phyloP scores from a whole-genome alignment of 2,113 vertebrate species.

The Camelus dromedarius region DNA sequence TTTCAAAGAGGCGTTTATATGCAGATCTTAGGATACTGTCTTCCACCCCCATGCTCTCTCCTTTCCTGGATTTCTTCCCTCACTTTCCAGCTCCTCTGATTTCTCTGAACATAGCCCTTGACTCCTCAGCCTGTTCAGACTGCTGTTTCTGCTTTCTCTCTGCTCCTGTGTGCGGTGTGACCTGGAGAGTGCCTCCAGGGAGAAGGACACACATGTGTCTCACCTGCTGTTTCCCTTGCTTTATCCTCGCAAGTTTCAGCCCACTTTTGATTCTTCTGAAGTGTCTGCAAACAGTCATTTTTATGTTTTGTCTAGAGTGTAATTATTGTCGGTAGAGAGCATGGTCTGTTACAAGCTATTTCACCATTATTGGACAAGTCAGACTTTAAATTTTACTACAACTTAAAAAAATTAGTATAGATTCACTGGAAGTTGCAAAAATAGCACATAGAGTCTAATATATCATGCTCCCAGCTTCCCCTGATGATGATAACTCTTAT shows the following conservation, averaged over 20 bases:
- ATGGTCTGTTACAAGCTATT: not conserved
- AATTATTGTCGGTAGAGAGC: not conserved
- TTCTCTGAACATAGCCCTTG: not conserved
- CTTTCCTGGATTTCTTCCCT: not conserved
- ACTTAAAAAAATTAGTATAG: not conserved
- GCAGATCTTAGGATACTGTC: not conserved
- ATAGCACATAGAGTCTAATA: not conserved
- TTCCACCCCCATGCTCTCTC: not conserved
- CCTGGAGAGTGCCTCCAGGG: not conserved
- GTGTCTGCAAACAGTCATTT: not conserved
- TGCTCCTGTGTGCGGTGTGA: rapidly evolving
- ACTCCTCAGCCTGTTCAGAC: not conserved
- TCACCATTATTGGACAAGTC: not conserved
- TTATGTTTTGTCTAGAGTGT: not conserved
- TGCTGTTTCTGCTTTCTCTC: not conserved
- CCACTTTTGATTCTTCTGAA: not conserved
- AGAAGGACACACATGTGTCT: not conserved
- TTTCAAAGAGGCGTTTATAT: not conserved
- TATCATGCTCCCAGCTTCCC: not conserved
- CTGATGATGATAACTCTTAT: not conserved
- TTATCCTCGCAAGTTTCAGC: not conserved
- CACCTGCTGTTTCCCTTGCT: not conserved
- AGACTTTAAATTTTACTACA: not conserved
- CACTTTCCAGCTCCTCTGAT: not conserved
- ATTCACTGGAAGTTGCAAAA: not conserved